These are phyloP conservation scores for Campopleginae sp. DNA, from an alignment of 2,888 invertebrate genomes.

Conservation along the genomic window DNA sequence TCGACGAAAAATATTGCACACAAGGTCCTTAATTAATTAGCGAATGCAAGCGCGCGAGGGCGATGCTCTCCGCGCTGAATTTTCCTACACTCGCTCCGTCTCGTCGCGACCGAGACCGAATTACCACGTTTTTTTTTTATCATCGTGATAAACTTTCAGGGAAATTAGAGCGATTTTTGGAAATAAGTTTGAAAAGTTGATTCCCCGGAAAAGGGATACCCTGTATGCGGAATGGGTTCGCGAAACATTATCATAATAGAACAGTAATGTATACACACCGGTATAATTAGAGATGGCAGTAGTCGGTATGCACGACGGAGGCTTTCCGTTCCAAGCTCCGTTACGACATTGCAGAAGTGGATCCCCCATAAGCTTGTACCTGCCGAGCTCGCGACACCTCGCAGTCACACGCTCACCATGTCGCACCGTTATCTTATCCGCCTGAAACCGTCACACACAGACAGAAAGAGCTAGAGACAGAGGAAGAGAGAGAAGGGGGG, in stretches of 20 bases:
- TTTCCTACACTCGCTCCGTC: no score
- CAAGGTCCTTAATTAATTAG: no score
- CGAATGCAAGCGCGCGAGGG: no score
- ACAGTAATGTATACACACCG: conserved; percentile 84
- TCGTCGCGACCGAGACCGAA: no score
- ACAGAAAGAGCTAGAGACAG: conserved; percentile 18
- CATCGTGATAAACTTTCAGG: no score
- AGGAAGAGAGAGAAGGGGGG: background rate
- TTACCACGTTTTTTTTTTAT: no score
- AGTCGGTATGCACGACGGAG: conserved; percentile 94
- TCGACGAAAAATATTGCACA: no score
- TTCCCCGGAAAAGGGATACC: background rate
- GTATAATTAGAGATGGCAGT: conserved; percentile 94
- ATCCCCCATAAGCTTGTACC: conserved; percentile 93
- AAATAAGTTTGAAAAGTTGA: background rate
- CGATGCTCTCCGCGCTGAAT: no score
- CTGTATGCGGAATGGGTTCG: background rate
- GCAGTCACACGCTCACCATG: conserved; percentile 91
- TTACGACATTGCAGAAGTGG: conserved; percentile 92
- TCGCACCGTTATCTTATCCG: conserved; percentile 85
- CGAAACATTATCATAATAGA: conserved; percentile 63
- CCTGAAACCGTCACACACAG: conserved; percentile 73
- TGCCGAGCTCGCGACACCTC: conserved; percentile 92
- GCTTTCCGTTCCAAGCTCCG: conserved; percentile 91
- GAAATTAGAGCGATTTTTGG: no score